Base-by-base conservation (phyloP, 2,888 invertebrate species). In the Antheraea yamamai region DNA sequence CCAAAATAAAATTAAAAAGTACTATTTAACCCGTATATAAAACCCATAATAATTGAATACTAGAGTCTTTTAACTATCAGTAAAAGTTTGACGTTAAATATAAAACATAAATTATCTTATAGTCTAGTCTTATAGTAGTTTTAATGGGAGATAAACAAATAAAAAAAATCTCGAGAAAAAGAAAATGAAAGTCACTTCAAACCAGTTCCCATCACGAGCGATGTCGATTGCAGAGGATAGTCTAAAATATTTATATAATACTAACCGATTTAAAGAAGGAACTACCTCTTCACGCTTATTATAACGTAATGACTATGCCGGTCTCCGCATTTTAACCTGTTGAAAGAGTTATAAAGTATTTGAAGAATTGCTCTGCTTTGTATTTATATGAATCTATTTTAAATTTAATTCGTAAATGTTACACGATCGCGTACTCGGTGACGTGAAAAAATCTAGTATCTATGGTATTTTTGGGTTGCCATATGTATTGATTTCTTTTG, bases 271-370 rank as follows among this genome's bases (percentile, higher is more conserved):
- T 66, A 66, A 66, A 66, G 16, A 30, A 66, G 14, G 14, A 47
- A 47, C 26, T 66, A 30, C 64, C 64, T 66, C 64, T 66, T 66
- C 64, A 66, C 64, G 64, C 64, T 66, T 66, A 66, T 66, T 66
- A 66, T 18, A 66, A 66, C 30, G 30, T 66, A 66, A 66, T 30
- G 18, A 26, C 26, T 61, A 61, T 61, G 61, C 12, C n/a, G 61
- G 23, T 66, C 26, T 66, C 64, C 18, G 30, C 16, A 66, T 66
- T 30, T 16, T 26, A 66, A 66, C 26, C 16, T 66, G 14, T 20
- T 23, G 23, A 61, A n/a, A 61, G 61, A 12, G 2, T 61, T 61
- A 61, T 61, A 61, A 61, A 26, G 30, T 26, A 18, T 66, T 26
- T 26, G 64, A 66, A 30, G 16, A 66, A 66, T 66, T 66, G 16